phyloP scores from a whole-genome alignment of 2,888 invertebrate species.

The Drosophila yooni region DNA sequence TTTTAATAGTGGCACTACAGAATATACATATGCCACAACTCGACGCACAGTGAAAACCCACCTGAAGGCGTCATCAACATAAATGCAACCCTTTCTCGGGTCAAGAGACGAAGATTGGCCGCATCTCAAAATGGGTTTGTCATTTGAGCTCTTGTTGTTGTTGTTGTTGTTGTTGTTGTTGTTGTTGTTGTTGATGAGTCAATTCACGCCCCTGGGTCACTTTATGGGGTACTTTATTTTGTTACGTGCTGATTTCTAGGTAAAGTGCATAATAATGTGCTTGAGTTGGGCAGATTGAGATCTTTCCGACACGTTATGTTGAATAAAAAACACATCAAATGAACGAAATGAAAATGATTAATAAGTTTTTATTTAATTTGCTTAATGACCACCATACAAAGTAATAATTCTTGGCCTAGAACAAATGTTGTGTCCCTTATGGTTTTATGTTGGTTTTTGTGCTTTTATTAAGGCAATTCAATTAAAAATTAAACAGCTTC shows the following conservation, averaged over 20 bases:
- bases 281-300: not conserved
- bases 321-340: not conserved
- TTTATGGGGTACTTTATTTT: conserved; percentile 9
- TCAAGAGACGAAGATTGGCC: conserved; percentile 1
- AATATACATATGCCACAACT: conserved; percentile 80
- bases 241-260: conserved; percentile 26
- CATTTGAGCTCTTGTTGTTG: conserved; percentile 20
- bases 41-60: conserved; percentile 39
- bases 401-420: not conserved
- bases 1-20: conserved; percentile 73
- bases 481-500: not conserved
- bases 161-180: conserved; percentile 37
- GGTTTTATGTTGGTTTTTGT: not conserved
- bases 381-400: not conserved
- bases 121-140: conserved; percentile 10
- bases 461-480: not conserved
- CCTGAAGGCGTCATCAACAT: conserved; percentile 53
- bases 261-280: not conserved
- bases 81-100: conserved; percentile 1
- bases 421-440: not conserved
- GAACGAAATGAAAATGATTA: not conserved
- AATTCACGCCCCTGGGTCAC: conserved; percentile 51
- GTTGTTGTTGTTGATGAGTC: conserved; percentile 49
- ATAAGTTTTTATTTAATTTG: not conserved
- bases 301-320: not conserved